These are phyloP conservation scores for Bos taurus DNA, from an alignment of 2,113 vertebrate species.

Conservation along the genomic window DNA sequence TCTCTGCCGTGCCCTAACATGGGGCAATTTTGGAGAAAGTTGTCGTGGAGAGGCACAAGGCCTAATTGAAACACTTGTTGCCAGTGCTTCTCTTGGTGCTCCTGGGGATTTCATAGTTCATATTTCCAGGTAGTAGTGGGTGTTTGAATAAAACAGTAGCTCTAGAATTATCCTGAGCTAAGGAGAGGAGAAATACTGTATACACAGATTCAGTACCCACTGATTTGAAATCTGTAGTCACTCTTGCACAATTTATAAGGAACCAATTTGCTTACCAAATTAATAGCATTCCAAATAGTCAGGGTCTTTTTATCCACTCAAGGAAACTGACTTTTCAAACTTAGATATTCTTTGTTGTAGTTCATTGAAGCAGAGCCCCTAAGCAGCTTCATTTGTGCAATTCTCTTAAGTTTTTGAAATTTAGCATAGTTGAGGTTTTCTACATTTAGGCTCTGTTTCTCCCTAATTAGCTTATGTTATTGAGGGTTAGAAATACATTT, in stretches of 20 bases:
- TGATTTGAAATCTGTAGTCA: conserved; percentile 11
- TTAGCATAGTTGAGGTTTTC: background rate
- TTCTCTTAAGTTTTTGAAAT: conserved; percentile 1
- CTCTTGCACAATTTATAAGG: background rate
- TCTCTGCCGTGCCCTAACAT: background rate
- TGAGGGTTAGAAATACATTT: background rate
- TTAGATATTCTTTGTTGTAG: background rate
- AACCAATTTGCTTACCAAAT: conserved; percentile 2
- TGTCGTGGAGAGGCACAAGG: background rate
- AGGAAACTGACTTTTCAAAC: conserved; percentile 33
- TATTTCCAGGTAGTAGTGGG: background rate
- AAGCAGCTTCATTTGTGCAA: background rate
- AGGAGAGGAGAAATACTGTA: background rate
- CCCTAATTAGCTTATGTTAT: background rate
- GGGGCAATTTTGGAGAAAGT: background rate
- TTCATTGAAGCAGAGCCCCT: background rate
- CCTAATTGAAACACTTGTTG: background rate
- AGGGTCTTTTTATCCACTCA: conserved; percentile 11
- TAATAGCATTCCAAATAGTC: background rate
- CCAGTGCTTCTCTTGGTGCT: background rate
- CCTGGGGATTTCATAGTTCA: background rate
- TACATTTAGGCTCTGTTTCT: background rate
- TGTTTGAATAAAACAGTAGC: background rate
- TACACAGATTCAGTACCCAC: background rate
- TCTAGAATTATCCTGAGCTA: background rate